Evolutionary conservation across 2,113 vertebrate genomes (phyloP).

Genomic region (Strix aluco): DNA sequence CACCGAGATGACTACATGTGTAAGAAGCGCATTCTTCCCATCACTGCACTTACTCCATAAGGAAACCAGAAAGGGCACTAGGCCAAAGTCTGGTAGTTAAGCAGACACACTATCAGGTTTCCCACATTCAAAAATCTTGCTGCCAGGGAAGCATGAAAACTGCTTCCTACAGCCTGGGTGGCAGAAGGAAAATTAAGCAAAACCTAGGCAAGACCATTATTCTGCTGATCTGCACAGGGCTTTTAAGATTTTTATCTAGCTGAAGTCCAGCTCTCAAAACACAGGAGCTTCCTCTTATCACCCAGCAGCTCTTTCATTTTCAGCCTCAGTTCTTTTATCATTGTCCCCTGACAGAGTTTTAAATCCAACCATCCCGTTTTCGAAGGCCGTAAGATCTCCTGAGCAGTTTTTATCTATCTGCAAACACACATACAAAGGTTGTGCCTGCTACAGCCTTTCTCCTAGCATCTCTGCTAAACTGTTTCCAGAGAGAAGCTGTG

Average conservation of each 20-base stretch:
- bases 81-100: slow-evolving; percentile 55
- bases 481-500: background rate
- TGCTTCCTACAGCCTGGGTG: slow-evolving; percentile 53
- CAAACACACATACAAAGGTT: background rate
- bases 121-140: slow-evolving; percentile 51
- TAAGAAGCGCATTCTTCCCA: slow-evolving; percentile 64
- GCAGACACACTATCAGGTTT: slow-evolving; percentile 57
- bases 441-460: background rate
- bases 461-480: background rate
- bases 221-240: background rate
- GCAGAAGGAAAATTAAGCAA: slow-evolving; percentile 29
- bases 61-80: slow-evolving; percentile 45
- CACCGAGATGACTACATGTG: slow-evolving; percentile 18
- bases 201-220: background rate
- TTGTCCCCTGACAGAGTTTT: slow-evolving; percentile 21
- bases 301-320: slow-evolving; percentile 52
- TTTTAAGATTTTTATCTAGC: slow-evolving; percentile 49
- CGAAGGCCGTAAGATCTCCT: background rate
- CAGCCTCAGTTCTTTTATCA: slow-evolving; percentile 45
- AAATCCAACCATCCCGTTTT: slow-evolving; percentile 7
- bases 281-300: slow-evolving; percentile 39
- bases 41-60: slow-evolving; percentile 36
- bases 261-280: slow-evolving; percentile 44
- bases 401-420: slow-evolving; percentile 29
- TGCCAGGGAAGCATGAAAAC: slow-evolving; percentile 55